A percentile compares a stretch with the other conserved stretches of the same genome.
phyloP scores from a whole-genome alignment of 2,113 vertebrate species.

The Oceanites oceanicus region DNA sequence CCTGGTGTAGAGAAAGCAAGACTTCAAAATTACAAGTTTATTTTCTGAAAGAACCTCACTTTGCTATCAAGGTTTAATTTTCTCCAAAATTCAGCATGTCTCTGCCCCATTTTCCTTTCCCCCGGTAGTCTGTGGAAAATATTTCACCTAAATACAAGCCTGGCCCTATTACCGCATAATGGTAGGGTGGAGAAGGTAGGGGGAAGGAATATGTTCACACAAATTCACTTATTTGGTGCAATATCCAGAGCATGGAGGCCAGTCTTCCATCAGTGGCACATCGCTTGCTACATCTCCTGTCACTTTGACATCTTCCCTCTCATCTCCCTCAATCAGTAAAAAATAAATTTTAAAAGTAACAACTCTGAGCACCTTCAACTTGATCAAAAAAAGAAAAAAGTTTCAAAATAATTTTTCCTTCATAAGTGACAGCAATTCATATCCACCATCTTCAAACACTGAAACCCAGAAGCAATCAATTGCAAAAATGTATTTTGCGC shows the following conservation, averaged over 20 bases:
- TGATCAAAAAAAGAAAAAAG: not conserved
- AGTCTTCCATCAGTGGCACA: not conserved
- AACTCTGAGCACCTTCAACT: not conserved
- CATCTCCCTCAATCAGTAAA: not conserved
- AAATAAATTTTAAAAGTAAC: not conserved
- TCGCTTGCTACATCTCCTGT: not conserved
- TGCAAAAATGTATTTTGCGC: not conserved
- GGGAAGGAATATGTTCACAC: not conserved
- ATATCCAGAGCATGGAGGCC: not conserved
- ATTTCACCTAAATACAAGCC: not conserved
- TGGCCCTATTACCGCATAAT: not conserved
- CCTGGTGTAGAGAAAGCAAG: not conserved
- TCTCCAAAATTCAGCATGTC: not conserved
- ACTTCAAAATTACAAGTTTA: not conserved
- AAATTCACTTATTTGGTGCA: not conserved
- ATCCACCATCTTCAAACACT: not conserved
- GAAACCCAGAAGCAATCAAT: not conserved
- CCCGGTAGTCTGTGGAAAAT: not conserved
- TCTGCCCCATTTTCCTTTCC: not conserved
- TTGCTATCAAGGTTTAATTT: not conserved
- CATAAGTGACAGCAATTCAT: not conserved
- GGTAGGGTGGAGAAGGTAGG: not conserved
- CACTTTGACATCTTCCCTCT: not conserved
- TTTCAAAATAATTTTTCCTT: not conserved
- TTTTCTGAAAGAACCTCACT: not conserved